These are phyloP conservation scores for Ips typographus DNA, from an alignment of 1,140 invertebrate species.

Conservation along the genomic window DNA sequence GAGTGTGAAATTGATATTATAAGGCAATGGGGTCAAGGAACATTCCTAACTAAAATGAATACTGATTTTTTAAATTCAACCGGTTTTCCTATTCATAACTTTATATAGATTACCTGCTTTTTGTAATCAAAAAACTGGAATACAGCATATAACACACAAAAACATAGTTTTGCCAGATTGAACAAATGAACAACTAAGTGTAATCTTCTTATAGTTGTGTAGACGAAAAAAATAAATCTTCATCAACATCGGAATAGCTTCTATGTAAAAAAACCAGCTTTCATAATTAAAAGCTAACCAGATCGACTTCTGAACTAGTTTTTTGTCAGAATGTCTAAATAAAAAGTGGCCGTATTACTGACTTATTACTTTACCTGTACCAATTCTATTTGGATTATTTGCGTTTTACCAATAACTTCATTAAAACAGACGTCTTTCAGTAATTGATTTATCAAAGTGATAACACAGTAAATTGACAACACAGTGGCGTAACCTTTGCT, in stretches of 20 bases:
- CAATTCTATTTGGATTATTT: neutral
- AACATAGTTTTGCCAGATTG: too few relatives aligned
- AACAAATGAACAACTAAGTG: too few relatives aligned
- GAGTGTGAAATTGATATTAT: conserved; percentile 18
- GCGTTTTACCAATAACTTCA: neutral
- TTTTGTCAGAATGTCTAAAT: neutral
- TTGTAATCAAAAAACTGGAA: too few relatives aligned
- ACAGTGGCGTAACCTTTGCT: neutral
- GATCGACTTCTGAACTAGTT: conserved; percentile 12
- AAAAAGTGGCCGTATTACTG: conserved; percentile 1
- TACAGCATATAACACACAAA: too few relatives aligned
- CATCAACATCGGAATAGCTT: conserved; percentile 20
- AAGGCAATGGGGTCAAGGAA: conserved; percentile 20
- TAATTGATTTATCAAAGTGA: neutral
- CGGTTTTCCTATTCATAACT: conserved; percentile 3
- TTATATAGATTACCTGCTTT: conserved; percentile 1
- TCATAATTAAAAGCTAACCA: neutral
- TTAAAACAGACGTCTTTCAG: neutral
- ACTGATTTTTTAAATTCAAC: conserved; percentile 9
- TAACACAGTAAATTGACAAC: neutral
- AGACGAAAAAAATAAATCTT: conserved; percentile 6
- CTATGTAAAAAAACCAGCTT: conserved; percentile 13
- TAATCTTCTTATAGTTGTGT: neutral
- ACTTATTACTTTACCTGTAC: neutral
- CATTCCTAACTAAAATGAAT: conserved; percentile 21